phyloP scores from a whole-genome alignment of 2,113 vertebrate genomes.

The Hystrix cristata region DNA sequence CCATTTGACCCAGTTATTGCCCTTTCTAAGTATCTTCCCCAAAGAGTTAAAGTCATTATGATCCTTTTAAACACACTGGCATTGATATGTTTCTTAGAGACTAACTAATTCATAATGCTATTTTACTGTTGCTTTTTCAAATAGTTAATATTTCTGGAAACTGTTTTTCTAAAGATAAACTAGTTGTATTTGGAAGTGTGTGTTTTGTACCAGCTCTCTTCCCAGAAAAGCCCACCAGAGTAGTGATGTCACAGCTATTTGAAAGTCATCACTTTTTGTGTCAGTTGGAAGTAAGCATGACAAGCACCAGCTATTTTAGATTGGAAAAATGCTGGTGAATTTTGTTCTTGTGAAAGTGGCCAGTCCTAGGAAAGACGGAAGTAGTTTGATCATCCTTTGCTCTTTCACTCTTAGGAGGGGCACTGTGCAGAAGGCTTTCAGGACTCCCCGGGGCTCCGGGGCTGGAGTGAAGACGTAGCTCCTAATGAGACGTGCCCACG shows the following conservation, averaged over 20 bases:
- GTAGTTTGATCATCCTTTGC: neutral
- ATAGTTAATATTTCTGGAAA: neutral
- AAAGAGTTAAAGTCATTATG: neutral
- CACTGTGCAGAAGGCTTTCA: neutral
- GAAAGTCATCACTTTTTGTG: too few relatives aligned
- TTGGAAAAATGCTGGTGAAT: neutral
- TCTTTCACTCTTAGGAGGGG: neutral
- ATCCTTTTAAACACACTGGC: neutral
- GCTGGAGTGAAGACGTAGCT: neutral
- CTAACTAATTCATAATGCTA: neutral
- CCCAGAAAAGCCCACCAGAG: too few relatives aligned
- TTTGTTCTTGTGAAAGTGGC: neutral
- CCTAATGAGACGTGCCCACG: rapidly evolving
- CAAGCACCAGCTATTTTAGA: neutral
- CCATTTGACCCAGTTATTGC: neutral
- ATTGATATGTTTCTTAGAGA: neutral
- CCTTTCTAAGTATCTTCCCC: neutral
- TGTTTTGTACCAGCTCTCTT: neutral
- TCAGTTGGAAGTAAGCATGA: neutral
- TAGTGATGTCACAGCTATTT: rapidly evolving
- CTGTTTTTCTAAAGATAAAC: neutral
- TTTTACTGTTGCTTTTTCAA: neutral
- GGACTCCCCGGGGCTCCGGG: neutral
- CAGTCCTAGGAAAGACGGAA: neutral
- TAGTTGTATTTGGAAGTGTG: neutral